Evolutionary conservation across 1,140 invertebrate genomes (phyloP).

Genomic region (Glossosoma conforme): DNA sequence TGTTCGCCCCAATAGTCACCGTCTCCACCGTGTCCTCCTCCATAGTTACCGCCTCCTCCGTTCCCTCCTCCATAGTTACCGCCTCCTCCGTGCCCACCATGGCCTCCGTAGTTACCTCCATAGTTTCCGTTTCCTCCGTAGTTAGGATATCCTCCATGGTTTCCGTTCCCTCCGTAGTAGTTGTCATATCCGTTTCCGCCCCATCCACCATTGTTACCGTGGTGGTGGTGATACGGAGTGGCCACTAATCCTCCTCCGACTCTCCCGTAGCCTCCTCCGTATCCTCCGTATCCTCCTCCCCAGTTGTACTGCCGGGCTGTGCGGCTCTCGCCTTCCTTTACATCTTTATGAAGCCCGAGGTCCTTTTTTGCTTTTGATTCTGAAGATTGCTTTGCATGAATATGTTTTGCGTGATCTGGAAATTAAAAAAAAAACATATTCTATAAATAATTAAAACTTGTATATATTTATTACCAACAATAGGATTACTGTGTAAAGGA

Average conservation of each 20-base stretch:
- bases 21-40: constrained; percentile 7
- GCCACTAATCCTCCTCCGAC: neutral
- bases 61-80: constrained; percentile 9
- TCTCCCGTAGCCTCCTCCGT: neutral
- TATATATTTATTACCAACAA: neutral
- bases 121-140: constrained; percentile 10
- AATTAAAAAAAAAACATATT: neutral
- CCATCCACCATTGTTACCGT: neutral
- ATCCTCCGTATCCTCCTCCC: constrained; percentile 9
- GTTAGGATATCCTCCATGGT: constrained; percentile 10
- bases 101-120: constrained; percentile 7
- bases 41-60: constrained; percentile 3
- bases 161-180: constrained; percentile 7
- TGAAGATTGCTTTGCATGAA: too few species aligned
- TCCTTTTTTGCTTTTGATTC: too few species aligned
- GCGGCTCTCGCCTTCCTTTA: constrained; percentile 1
- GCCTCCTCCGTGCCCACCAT: constrained; percentile 12
- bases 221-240: neutral
- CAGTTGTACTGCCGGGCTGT: constrained; percentile 1
- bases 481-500: neutral
- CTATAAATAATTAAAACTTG: neutral
- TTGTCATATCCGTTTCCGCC: neutral
- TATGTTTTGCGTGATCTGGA: neutral
- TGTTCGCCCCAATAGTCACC: constrained; percentile 2
- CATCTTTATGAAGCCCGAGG: too few species aligned